Evolutionary conservation across 2,797 vertebrate species (phyloP), one percentile per base, ranked within the genome.

Genomic region (Rhodeus uyekii): DNA sequence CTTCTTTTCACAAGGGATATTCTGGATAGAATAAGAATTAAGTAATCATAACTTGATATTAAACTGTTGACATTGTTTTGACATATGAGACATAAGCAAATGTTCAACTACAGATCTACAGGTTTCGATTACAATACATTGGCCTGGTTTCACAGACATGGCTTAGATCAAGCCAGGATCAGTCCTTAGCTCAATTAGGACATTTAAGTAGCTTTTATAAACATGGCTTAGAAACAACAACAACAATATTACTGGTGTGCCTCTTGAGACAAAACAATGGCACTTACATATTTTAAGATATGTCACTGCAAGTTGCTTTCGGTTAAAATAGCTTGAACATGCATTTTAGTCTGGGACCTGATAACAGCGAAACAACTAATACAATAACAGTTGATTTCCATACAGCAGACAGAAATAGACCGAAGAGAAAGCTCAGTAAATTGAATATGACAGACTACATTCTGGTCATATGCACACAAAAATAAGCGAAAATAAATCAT

Each of bases 381-480:
- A 16, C 29, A 63, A 29, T 32, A 27, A 68, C 38, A 53, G 10
- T 12, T 42, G 39, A 42, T 39, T 10, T 42, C 10, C 39, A 42
- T 42, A 42, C 24, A 48, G 42, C 4, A 48, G 27, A 71, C 16
- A 7, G 42, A 71, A 32, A 48, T 48, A 71, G 42, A 19, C 42
- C 3, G 1, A 46, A 12, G 24, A 46, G 16, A 46, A 71, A 7
- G 27, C 16, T 24, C 19, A 10, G 13, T 71, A 48, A 32, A 48
- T 48, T 48, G 27, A 29, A 64, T 36, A 64, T 34, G 42, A 69
- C 24, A 10, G 67, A 46, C 19, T 46, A 12, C 24, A 46, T 69
- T 69, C 42, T 71, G 67, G 24, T 69, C 67, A 46, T 46, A 46
- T 71, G 67, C 67, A 46, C 42, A 69, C 39, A 69, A 69, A 69